Evolutionary conservation across 2,888 invertebrate species (phyloP), one percentile per base, ranked within the genome.

Genomic region (Synanthedon tipuliformis): DNA sequence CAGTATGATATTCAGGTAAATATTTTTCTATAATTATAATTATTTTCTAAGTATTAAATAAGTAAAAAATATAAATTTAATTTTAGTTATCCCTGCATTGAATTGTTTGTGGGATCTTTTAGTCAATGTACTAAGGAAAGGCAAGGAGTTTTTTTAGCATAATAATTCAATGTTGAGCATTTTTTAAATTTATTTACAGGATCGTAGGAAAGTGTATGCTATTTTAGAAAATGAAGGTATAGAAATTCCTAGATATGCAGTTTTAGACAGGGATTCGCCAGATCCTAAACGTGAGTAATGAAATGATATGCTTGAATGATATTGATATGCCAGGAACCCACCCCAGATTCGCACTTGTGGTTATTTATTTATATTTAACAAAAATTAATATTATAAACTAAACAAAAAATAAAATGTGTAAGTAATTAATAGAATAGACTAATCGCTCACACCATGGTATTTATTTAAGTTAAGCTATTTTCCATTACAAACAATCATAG

Each of bases 171-270:
- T n/a, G n/a, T n/a, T 3, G n/a, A 12, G 3, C 2, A 7, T 11
- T 45, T 45, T 45, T 45, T 45, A 41, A 12, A 41, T 41, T 45
- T 13, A 1, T 48, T 54, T 13, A 59, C 78, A 96, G 92, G 96
- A 96, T 80, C 92, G 97, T 59, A 89, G 98, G 72, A 94, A 94
- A 83, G 99, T 99, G 3, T 99, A 99, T 81, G 92, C 96, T 34
- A 97, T 97, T 68, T 86, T 99, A 69, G 94, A 97, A 71, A 89
- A 93, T 57, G 96, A 98, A 79, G 98, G 97, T 48, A 98, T 99
- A 63, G 96, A 98, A 81, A 97, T 99, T 82, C 99, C 99, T 12
- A 90, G 98, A 60, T 99, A 99, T 88, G 98, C 98, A 13, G 97
- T 99, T 48, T 89, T 99, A 60, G 97, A 98, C 82, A 90, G 99